Percentiles rank a stretch among this genome's conserved stretches.
Conservation (phyloP, 2,888 invertebrate genomes). For the Microplitis deprimator region DNA sequence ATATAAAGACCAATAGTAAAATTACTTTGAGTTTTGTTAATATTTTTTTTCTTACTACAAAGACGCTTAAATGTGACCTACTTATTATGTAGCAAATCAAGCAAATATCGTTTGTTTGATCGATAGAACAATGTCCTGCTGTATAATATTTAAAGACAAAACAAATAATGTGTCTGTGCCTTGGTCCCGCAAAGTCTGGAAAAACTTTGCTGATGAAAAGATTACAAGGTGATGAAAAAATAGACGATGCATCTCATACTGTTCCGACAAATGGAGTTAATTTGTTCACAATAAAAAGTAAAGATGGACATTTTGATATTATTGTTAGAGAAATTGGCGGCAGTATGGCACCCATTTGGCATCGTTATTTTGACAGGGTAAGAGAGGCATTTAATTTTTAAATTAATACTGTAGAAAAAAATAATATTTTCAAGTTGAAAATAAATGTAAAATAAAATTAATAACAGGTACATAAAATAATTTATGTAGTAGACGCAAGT, state of each 20-base stretch:
- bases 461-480: slow-evolving; percentile 72
- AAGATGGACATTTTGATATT: slow-evolving; percentile 74
- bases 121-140: neutral
- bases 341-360: slow-evolving; percentile 87
- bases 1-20: neutral
- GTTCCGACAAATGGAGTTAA: slow-evolving; percentile 87
- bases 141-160: neutral
- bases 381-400: slow-evolving; percentile 12
- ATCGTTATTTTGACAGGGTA: slow-evolving; percentile 79
- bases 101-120: slow-evolving; percentile 9
- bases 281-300: slow-evolving; percentile 77
- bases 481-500: slow-evolving; percentile 87
- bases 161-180: slow-evolving; percentile 75
- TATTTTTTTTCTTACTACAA: slow-evolving; percentile 1
- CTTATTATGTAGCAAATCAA: neutral
- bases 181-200: slow-evolving; percentile 86
- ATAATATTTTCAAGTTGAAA: neutral
- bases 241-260: slow-evolving; percentile 84
- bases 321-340: slow-evolving; percentile 85
- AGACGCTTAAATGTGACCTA: neutral
- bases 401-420: neutral
- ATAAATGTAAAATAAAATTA: neutral
- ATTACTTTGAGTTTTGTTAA: neutral
- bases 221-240: slow-evolving; percentile 80
- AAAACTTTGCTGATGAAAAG: slow-evolving; percentile 85